Base-by-base conservation (phyloP, 1,140 invertebrate genomes). In the Epicauta chinensis region DNA sequence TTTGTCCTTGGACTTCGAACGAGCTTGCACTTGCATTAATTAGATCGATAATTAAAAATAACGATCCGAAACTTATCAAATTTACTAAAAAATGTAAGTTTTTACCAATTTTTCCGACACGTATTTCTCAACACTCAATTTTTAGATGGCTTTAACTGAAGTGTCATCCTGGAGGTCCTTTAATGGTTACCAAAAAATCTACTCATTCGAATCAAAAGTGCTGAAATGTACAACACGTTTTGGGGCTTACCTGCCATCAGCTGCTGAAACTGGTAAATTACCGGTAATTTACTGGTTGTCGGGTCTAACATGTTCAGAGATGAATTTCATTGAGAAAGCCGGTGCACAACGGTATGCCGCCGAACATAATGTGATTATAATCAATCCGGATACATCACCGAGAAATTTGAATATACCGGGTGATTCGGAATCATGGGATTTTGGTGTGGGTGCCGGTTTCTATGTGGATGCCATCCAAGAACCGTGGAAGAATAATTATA, bases 361-460 rank as follows among this genome's bases (percentile, higher is more conserved):
- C 16, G 74, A 94, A 67, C 75, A 90, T 68, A 83, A 85, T 10
- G 71, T 97, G 1, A 82, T 93, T 56, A 80, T 98, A 36, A 87
- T 99, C 2, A 84, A 84, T 58, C 94, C 96, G 4, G 97, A 99
- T 67, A 99, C 97, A 0, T 98, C 94, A 66, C 97, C 97, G 5
- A 78, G 94, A 60, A 91, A 88, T 7, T 78, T 87, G 11, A 86
- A 91, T 63, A 84, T 99, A 55, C 82, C 87, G 49, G 93, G 93
- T 2, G 91, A 98, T 72, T 83, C 89, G 63, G 92, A 93, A 39
- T 76, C 77, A 15, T 97, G 86, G 79, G 94, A 98, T 73, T 95
- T 98, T 77, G 97, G 97, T 16, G 85, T 83, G 16, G 91, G 91
- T 14, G 96, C 97, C 59, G 93, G 95, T 2, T 98, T 97, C 71